phyloP scores from a whole-genome alignment of 2,113 vertebrate genomes.

The Catharus bicknelli region DNA sequence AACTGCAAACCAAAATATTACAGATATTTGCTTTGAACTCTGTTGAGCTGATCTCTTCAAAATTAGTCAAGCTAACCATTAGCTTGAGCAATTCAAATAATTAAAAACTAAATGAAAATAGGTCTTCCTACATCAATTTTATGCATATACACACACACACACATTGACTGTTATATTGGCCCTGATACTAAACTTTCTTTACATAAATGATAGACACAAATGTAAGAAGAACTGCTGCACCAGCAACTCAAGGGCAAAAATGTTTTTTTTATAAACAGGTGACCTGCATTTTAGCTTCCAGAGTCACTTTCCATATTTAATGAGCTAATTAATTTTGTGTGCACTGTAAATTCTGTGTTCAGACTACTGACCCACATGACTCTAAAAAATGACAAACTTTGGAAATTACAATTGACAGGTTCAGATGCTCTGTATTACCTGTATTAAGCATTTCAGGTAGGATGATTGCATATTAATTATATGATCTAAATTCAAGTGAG shows the following conservation, averaged over 20 bases:
- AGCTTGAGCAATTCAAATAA: not conserved
- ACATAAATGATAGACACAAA: not conserved
- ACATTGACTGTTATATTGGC: not conserved
- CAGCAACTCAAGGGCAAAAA: constrained; percentile 26
- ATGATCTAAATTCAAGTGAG: not conserved
- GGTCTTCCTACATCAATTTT: not conserved
- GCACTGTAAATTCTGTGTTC: not conserved
- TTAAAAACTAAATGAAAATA: not conserved
- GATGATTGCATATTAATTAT: constrained; percentile 33
- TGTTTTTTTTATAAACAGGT: constrained; percentile 8
- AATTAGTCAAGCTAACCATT: not conserved
- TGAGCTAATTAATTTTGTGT: constrained; percentile 53
- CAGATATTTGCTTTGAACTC: not conserved
- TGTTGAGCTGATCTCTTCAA: not conserved
- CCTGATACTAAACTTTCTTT: not conserved
- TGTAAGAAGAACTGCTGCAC: not conserved
- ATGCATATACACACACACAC: fast-evolving
- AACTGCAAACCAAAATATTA: constrained; percentile 17
- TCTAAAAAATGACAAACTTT: constrained; percentile 25
- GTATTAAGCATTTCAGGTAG: constrained; percentile 20
- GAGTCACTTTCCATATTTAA: constrained; percentile 57
- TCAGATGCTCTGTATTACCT: constrained; percentile 24
- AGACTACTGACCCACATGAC: constrained; percentile 20
- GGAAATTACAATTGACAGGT: constrained; percentile 52
- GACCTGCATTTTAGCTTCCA: constrained; percentile 26